These are phyloP conservation scores for Rhinophrynus dorsalis DNA, from an alignment of 2,797 vertebrate species.

Conservation along the genomic window DNA sequence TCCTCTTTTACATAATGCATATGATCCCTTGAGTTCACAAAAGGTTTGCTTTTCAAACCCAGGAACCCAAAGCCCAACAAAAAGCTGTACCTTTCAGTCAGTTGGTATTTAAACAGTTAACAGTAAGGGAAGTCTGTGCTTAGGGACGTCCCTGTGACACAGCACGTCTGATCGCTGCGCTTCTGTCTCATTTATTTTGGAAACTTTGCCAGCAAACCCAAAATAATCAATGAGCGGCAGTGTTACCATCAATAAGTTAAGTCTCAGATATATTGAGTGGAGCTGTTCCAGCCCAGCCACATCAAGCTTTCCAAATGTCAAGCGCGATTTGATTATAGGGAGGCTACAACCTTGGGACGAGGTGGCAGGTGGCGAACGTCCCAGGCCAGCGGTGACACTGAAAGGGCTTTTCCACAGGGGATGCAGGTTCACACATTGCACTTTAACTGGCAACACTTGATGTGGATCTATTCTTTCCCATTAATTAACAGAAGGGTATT, in stretches of 20 bases:
- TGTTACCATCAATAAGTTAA: slow-evolving; percentile 81
- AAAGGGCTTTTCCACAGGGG: slow-evolving; percentile 72
- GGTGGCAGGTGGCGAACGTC: slow-evolving; percentile 88
- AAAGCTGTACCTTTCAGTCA: too few species aligned
- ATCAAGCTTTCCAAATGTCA: slow-evolving; percentile 87
- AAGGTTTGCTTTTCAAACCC: too few species aligned
- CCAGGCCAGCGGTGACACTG: slow-evolving; percentile 82
- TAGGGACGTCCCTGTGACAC: slow-evolving; percentile 48
- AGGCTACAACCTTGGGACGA: slow-evolving; percentile 65
- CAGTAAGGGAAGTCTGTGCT: background rate
- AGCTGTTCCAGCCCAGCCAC: slow-evolving; percentile 79
- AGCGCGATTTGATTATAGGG: slow-evolving; percentile 75
- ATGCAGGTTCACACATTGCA: slow-evolving; percentile 79
- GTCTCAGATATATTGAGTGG: slow-evolving; percentile 86
- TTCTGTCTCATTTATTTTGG: slow-evolving; percentile 87
- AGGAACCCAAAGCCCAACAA: too few species aligned
- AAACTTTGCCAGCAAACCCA: slow-evolving; percentile 80
- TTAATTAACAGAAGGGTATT: slow-evolving; percentile 29
- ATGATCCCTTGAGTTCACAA: too few species aligned
- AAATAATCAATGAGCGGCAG: slow-evolving; percentile 87
- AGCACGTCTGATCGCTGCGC: slow-evolving; percentile 52
- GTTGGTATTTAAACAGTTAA: too few species aligned
- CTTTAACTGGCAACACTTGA: slow-evolving; percentile 58
- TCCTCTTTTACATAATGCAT: too few species aligned
- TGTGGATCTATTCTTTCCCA: slow-evolving; percentile 29